phyloP scores from a whole-genome alignment of 2,888 invertebrate species.

The Beris morrisii region DNA sequence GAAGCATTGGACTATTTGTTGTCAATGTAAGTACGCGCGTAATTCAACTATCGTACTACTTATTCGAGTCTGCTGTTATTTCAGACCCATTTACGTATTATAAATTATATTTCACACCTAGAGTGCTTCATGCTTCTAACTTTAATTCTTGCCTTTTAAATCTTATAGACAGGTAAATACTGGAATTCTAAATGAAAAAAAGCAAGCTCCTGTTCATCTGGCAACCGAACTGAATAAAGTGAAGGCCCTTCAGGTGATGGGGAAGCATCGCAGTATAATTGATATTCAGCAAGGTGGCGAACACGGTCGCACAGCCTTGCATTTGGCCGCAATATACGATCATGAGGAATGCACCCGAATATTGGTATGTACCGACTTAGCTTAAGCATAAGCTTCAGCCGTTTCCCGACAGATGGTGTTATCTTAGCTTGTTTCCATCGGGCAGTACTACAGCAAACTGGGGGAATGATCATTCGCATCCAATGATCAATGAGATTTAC shows the following conservation, averaged over 20 bases:
- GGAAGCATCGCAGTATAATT: constrained; percentile 67
- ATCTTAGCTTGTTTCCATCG: too few relatives aligned
- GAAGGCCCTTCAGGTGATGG: constrained; percentile 68
- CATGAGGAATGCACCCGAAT: constrained; percentile 79
- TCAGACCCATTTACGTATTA: not conserved
- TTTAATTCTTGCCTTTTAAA: not conserved
- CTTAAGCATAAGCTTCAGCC: too few relatives aligned
- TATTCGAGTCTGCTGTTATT: not conserved
- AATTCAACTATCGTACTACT: not conserved
- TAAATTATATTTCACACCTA: not conserved
- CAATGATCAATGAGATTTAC: too few relatives aligned
- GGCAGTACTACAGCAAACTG: too few relatives aligned
- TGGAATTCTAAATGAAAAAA: constrained; percentile 71
- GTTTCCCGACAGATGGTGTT: too few relatives aligned
- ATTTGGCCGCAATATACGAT: constrained; percentile 82
- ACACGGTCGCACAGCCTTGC: constrained; percentile 79
- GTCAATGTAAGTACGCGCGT: constrained; percentile 63
- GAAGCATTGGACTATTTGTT: constrained; percentile 74
- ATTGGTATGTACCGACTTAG: constrained; percentile 62
- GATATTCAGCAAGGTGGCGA: constrained; percentile 74
- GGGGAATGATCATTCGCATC: too few relatives aligned
- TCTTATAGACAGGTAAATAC: constrained; percentile 67
- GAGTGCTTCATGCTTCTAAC: not conserved
- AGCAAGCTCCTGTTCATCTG: constrained; percentile 77
- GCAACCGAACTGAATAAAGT: constrained; percentile 79